phyloP scores from a whole-genome alignment of 2,113 vertebrate genomes.

The Erythrocercus mccallii region DNA sequence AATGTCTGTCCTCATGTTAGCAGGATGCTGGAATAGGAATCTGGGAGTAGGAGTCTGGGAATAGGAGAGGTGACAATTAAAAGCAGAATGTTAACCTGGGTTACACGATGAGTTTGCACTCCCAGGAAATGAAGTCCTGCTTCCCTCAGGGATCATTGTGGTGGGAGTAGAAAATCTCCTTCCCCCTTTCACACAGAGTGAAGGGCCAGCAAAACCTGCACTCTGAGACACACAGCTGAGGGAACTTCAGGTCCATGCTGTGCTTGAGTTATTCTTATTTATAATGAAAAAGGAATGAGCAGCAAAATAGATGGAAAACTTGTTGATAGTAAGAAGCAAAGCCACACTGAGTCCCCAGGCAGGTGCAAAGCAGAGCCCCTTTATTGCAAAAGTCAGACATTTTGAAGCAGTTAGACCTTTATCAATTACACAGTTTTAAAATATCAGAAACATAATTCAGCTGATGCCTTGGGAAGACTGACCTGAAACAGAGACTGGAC shows the following conservation, averaged over 20 bases:
- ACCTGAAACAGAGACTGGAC: too few species aligned
- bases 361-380: not conserved
- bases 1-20: not conserved
- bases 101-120: not conserved
- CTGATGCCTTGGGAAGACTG: too few species aligned
- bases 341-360: not conserved
- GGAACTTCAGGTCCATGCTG: too few species aligned
- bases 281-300: not conserved
- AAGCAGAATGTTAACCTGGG: not conserved
- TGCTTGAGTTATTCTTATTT: not conserved
- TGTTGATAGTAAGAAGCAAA: not conserved
- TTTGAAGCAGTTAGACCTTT: not conserved
- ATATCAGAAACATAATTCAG: not conserved
- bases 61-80: not conserved
- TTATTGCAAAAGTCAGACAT: not conserved
- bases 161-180: not conserved
- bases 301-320: not conserved
- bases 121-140: not conserved
- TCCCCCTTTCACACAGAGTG: not conserved
- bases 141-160: not conserved
- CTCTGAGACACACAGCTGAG: not conserved
- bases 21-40: not conserved
- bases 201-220: not conserved
- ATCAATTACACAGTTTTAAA: not conserved
- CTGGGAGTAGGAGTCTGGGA: not conserved